phyloP scores from a whole-genome alignment of 2,888 invertebrate genomes.

The Ectemnius continuus region DNA sequence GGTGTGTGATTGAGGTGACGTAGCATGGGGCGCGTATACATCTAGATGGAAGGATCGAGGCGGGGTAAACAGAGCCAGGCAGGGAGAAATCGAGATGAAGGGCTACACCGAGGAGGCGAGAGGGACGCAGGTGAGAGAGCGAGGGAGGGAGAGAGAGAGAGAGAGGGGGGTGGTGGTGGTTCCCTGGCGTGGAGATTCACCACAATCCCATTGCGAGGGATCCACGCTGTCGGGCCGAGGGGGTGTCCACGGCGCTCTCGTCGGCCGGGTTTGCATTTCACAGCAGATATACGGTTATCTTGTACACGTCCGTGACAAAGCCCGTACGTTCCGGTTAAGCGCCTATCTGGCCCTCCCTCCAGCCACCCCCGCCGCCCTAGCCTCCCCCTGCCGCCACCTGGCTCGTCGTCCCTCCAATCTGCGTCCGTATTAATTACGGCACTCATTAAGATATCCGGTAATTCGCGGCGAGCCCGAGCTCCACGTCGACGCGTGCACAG shows the following conservation, averaged over 20 bases:
- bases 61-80: neutral
- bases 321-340: slow-evolving; percentile 74
- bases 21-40: neutral
- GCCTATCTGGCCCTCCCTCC: slow-evolving; percentile 12
- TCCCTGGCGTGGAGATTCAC: slow-evolving; percentile 50
- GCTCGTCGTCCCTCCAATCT: slow-evolving; percentile 73
- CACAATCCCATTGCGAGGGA: slow-evolving; percentile 62
- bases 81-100: slow-evolving; percentile 5
- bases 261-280: slow-evolving; percentile 69
- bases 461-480: slow-evolving; percentile 67
- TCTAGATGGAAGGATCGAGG: slow-evolving; percentile 29
- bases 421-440: slow-evolving; percentile 76
- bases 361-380: slow-evolving; percentile 43
- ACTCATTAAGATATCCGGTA: slow-evolving; percentile 77
- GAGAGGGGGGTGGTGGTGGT: slow-evolving; percentile 11
- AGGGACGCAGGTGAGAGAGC: slow-evolving; percentile 10
- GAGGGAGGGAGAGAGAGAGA: neutral
- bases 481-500: slow-evolving; percentile 40
- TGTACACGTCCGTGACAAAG: slow-evolving; percentile 73
- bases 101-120: slow-evolving; percentile 1
- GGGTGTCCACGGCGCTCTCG: slow-evolving; percentile 57
- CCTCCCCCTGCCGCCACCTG: slow-evolving; percentile 57
- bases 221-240: slow-evolving; percentile 34
- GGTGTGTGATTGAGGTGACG: too few relatives aligned
- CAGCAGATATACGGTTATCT: slow-evolving; percentile 73